Conservation (phyloP, 2,113 vertebrate species). For the Spizaetus ornatus region DNA sequence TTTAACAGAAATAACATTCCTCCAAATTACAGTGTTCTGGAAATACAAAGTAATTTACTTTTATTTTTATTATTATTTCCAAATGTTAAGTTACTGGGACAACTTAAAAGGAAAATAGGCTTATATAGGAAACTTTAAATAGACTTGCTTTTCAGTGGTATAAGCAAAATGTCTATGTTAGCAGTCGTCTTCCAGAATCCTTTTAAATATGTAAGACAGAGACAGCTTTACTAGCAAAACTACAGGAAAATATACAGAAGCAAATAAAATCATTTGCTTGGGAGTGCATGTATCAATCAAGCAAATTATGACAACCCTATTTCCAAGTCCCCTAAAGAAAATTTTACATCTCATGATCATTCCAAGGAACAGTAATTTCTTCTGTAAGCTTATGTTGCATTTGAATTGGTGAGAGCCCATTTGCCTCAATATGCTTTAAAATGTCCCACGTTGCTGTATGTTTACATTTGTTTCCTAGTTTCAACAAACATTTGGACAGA, state of each 20-base stretch:
- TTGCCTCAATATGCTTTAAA: slow-evolving; percentile 44
- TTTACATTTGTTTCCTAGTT: slow-evolving; percentile 53
- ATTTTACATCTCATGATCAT: slow-evolving; percentile 70
- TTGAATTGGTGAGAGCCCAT: slow-evolving; percentile 52
- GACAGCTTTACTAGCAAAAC: slow-evolving; percentile 59
- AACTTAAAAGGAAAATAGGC: slow-evolving; percentile 66
- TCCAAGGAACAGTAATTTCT: slow-evolving; percentile 35
- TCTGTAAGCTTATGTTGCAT: slow-evolving; percentile 27
- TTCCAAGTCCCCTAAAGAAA: slow-evolving; percentile 62
- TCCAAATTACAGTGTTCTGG: slow-evolving; percentile 79
- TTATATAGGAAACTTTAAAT: slow-evolving; percentile 66
- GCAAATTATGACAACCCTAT: slow-evolving; percentile 58
- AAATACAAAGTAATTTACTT: slow-evolving; percentile 71
- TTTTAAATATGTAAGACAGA: slow-evolving; percentile 60
- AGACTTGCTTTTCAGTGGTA: slow-evolving; percentile 66
- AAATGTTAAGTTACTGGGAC: slow-evolving; percentile 72
- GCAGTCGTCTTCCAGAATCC: slow-evolving; percentile 47
- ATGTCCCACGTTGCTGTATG: slow-evolving; percentile 5
- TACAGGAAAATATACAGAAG: slow-evolving; percentile 72
- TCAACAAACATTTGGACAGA: slow-evolving; percentile 60
- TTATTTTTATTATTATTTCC: slow-evolving; percentile 61
- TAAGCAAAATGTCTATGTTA: slow-evolving; percentile 61
- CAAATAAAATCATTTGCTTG: slow-evolving; percentile 62
- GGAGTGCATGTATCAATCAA: slow-evolving; percentile 66
- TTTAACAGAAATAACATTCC: slow-evolving; percentile 72